Evolutionary conservation across 1,140 invertebrate species (phyloP).

Genomic region (Pseudomyrmex dendroicus): DNA sequence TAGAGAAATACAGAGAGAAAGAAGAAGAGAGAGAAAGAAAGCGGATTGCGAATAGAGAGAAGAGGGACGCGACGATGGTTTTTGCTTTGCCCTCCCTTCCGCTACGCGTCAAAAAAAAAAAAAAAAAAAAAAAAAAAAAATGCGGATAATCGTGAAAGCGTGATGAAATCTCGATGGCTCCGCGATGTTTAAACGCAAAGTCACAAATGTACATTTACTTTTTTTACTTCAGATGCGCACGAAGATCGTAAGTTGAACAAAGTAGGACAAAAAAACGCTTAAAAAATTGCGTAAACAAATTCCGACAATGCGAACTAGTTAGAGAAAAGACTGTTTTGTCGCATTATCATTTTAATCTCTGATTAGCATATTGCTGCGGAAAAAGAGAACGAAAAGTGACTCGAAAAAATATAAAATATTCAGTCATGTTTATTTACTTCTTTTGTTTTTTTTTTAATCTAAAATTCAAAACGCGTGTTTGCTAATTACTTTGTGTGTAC

Average conservation of each 20-base stretch:
- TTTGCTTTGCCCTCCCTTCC: neutral
- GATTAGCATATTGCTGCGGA: no score
- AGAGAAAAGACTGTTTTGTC: no score
- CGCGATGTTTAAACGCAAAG: neutral
- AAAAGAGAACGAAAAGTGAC: no score
- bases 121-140: no score
- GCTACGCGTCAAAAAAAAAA: neutral
- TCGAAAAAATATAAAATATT: no score
- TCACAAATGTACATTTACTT: neutral
- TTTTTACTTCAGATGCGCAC: neutral
- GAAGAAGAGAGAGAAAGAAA: neutral
- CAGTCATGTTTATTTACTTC: neutral
- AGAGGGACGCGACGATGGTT: neutral
- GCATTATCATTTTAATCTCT: no score
- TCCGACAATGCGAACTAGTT: no score
- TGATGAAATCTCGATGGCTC: neutral
- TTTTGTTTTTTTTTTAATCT: no score
- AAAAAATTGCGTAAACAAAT: no score
- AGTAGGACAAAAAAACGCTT: no score
- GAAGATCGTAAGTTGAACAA: neutral
- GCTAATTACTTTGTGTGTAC: constrained; percentile 1
- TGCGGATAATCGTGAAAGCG: constrained; percentile 36
- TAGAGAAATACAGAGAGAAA: neutral
- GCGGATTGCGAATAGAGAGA: neutral
- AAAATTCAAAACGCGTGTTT: no score